Evolutionary conservation across 2,888 invertebrate species (phyloP), one percentile per base, ranked within the genome.

Genomic region (Dicyrtomina minuta): DNA sequence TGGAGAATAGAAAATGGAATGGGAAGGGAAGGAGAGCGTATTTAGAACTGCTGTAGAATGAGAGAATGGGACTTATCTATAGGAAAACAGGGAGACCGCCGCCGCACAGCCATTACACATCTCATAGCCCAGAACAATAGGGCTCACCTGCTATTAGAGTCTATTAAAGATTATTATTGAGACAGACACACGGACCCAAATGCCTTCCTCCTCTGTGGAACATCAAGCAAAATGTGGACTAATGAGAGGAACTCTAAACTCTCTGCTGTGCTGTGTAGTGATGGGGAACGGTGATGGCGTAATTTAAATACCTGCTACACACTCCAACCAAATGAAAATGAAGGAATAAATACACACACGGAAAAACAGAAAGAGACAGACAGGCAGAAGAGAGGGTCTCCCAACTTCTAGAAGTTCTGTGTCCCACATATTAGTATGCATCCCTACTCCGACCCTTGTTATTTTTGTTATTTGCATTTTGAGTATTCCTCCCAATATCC

Each of bases 81-180:
- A 33, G 33, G 33, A 33, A 8, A 33, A 33, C 33, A 33, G 33
- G 33, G 33, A 33, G 33, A 33, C 33, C 3, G 33, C 33, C 33
- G 33, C 3, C 33, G 8, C 33, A 33, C 33, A 33, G n/a, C n/a
- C 26, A 26, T 60, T 60, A 43, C 43, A 43, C 41, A 43, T 60
- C 43, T 20, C 15, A 20, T 10, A 53, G 17, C 51, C 6, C 4
- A n/a, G 20, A 64, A 26, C 39, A 64, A 51, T 49, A 26, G 39
- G 39, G 22, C 13, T 53, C 64, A 51, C 39, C 51, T 64, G 51
- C 33, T 33, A 51, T 64, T 64, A 64, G 39, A 22, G 64, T 51
- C 53, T 64, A 64, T 64, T 64, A 64, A 64, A 33, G 62, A 49
- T 46, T 62, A 49, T 62, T 46, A 62, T 49, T 55, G 55, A 27